A percentile compares a stretch with the other conserved stretches of the same genome.
These are phyloP conservation scores for Lacanobia oleracea DNA, from an alignment of 2,888 invertebrate genomes.

Conservation along the genomic window DNA sequence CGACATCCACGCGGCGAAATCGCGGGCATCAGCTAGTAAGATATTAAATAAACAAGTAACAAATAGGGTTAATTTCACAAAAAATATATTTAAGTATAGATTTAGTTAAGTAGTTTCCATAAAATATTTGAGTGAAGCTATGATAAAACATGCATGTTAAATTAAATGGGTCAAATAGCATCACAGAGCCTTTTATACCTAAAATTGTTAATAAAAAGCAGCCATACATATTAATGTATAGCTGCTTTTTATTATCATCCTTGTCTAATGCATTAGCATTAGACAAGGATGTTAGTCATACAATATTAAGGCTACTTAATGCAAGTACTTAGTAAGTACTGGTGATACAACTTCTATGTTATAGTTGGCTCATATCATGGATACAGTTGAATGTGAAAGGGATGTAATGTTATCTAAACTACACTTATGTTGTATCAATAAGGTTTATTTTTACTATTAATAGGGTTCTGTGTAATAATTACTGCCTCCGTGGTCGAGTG, in stretches of 20 bases:
- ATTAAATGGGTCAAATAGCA: not conserved
- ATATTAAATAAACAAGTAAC: no score
- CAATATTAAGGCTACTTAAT: constrained; percentile 4
- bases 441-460: no score
- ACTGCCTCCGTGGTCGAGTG: no score
- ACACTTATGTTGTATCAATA: no score
- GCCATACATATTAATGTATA: not conserved
- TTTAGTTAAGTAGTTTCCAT: not conserved
- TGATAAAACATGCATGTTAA: not conserved
- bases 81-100: no score
- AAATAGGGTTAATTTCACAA: no score
- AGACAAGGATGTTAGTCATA: constrained; percentile 25
- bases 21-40: no score
- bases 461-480: no score
- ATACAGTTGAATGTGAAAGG: not conserved
- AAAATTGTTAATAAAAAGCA: not conserved
- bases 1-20: no score
- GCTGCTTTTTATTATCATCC: no score
- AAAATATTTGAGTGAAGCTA: not conserved
- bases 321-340: not conserved
- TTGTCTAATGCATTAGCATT: no score
- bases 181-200: not conserved
- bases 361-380: constrained; percentile 1
- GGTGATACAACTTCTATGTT: not conserved
- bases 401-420: not conserved